Percentiles rank a stretch among this genome's conserved stretches.
These are phyloP conservation scores for Cheilosia impressa DNA, from an alignment of 2,888 invertebrate genomes.

Conservation along the genomic window DNA sequence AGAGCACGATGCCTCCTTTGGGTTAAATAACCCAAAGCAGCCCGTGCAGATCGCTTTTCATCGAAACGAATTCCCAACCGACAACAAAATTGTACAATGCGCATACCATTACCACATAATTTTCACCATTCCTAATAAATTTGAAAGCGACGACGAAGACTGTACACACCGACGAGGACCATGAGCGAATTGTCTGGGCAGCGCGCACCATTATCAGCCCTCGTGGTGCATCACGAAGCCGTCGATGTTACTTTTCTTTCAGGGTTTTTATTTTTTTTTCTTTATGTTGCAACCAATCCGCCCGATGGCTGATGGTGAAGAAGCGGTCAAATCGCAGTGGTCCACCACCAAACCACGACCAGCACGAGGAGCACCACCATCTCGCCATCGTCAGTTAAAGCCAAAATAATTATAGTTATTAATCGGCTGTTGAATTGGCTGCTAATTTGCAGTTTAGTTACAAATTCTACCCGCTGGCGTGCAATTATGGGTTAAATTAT, in stretches of 20 bases:
- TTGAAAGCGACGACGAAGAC: constrained; percentile 35
- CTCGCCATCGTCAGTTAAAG: constrained; percentile 75
- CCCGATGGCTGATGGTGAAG: constrained; percentile 54
- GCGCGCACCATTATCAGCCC: constrained; percentile 59
- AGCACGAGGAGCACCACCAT: constrained; percentile 73
- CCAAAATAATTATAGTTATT: constrained; percentile 84
- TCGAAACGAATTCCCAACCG: constrained; percentile 64
- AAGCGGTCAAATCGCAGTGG: constrained; percentile 64
- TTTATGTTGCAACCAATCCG: constrained; percentile 30
- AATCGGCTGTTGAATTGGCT: constrained; percentile 86
- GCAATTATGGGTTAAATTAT: constrained; percentile 85
- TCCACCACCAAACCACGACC: constrained; percentile 38
- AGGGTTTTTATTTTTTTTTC: constrained; percentile 7
- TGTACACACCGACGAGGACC: constrained; percentile 25
- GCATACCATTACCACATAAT: constrained; percentile 75
- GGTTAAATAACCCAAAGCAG: constrained; percentile 67
- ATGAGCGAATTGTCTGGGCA: constrained; percentile 38
- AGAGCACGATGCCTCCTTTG: constrained; percentile 74
- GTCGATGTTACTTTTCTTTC: constrained; percentile 33
- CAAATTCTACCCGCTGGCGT: constrained; percentile 86
- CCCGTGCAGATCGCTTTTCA: constrained; percentile 65
- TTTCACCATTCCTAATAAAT: constrained; percentile 76
- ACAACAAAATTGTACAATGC: constrained; percentile 74
- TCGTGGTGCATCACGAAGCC: constrained; percentile 65
- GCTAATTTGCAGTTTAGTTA: constrained; percentile 88